phyloP scores from a whole-genome alignment of 92 coral and sea anemone species.

The Porites evermanni region DNA sequence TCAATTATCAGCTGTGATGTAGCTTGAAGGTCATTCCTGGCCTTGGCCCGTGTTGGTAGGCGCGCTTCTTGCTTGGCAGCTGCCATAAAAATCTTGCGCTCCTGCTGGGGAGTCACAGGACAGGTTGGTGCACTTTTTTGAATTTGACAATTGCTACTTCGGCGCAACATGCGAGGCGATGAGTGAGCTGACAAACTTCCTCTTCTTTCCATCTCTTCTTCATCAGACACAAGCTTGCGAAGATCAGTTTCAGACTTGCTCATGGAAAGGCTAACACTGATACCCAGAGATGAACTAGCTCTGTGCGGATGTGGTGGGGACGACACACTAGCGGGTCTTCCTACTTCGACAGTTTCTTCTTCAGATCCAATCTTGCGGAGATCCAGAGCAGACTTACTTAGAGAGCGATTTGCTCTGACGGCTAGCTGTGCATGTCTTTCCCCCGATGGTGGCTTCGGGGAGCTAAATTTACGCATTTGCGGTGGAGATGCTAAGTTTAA shows the following conservation, averaged over 20 bases:
- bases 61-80: conserved; percentile 28
- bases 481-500: conserved; percentile 21
- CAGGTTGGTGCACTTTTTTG: neutral
- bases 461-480: neutral
- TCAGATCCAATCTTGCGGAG: conserved; percentile 6
- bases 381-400: conserved; percentile 18
- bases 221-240: conserved; percentile 26
- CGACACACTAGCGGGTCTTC: neutral
- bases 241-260: conserved; percentile 30
- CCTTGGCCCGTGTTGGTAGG: neutral
- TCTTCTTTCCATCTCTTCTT: neutral
- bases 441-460: neutral
- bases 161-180: conserved; percentile 17
- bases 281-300: neutral
- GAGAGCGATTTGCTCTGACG: neutral
- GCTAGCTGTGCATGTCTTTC: neutral
- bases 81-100: conserved; percentile 41
- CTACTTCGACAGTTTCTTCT: neutral
- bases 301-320: conserved; percentile 2
- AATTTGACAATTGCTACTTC: neutral
- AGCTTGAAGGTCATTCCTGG: conserved; percentile 19
- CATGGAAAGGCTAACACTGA: neutral
- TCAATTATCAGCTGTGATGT: conserved; percentile 32
- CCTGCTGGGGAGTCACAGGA: conserved; percentile 26
- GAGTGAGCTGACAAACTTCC: conserved; percentile 5